Evolutionary conservation across 2,113 vertebrate genomes (phyloP).

Genomic region (Cathartes aura): DNA sequence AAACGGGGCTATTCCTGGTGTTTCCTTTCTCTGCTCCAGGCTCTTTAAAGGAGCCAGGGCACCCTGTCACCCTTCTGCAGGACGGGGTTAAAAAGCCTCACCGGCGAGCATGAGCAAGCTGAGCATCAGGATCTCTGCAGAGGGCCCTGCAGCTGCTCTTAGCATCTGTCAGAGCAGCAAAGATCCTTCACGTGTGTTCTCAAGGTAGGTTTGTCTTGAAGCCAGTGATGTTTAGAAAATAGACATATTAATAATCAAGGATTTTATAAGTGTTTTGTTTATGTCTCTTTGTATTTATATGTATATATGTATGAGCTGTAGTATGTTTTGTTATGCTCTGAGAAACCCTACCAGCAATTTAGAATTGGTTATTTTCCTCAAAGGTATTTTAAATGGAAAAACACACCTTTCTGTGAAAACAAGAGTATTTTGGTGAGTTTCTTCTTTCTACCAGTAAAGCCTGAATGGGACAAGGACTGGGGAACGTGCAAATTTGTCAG

Average conservation of each 20-base stretch:
- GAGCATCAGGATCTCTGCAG: not conserved
- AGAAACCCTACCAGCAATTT: not conserved
- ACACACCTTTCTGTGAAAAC: not conserved
- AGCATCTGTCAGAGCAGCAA: not conserved
- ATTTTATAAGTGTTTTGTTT: not conserved
- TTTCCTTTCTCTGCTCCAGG: not conserved
- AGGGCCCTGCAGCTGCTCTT: not conserved
- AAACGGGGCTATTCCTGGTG: accelerated
- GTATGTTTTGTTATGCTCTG: not conserved
- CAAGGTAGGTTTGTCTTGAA: not conserved
- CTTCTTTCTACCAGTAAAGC: not conserved
- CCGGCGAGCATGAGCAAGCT: not conserved
- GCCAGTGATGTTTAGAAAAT: not conserved
- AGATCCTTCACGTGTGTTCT: not conserved
- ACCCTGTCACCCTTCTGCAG: not conserved
- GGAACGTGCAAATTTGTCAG: not conserved
- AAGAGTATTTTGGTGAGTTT: not conserved
- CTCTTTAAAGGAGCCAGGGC: not conserved
- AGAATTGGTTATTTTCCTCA: not conserved
- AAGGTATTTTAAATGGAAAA: not conserved
- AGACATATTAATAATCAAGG: not conserved
- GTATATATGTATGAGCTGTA: not conserved
- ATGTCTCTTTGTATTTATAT: not conserved
- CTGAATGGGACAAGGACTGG: not conserved
- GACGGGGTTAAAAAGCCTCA: not conserved